These are phyloP conservation scores for Hipparchia sbordonii DNA, from an alignment of 2,888 invertebrate species.

Conservation along the genomic window DNA sequence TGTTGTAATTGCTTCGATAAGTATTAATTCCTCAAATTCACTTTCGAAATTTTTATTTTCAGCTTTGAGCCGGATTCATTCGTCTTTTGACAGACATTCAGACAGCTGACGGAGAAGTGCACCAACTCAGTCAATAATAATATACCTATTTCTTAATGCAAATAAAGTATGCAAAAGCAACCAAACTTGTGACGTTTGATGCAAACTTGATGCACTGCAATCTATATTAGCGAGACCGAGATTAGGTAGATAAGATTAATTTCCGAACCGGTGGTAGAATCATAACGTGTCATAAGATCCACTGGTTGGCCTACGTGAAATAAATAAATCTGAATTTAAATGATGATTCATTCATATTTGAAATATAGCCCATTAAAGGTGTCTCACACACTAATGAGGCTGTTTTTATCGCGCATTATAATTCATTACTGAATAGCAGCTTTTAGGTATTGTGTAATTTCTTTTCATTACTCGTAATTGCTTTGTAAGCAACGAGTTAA, in stretches of 20 bases:
- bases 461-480: not conserved
- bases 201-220: not conserved
- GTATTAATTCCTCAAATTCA: too few relatives aligned
- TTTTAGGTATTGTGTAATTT: constrained; percentile 1
- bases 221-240: constrained; percentile 11
- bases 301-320: too few relatives aligned
- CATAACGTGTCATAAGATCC: too few relatives aligned
- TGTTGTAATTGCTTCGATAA: too few relatives aligned
- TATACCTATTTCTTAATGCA: constrained; percentile 2
- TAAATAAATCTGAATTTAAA: not conserved
- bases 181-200: constrained; percentile 13
- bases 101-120: too few relatives aligned
- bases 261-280: not conserved
- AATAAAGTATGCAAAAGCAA: constrained; percentile 7
- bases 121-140: too few relatives aligned
- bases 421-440: not conserved
- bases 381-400: constrained; percentile 7
- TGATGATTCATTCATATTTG: constrained; percentile 5
- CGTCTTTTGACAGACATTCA: too few relatives aligned
- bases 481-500: not conserved
- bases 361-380: constrained; percentile 2
- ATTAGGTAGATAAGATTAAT: constrained; percentile 9
- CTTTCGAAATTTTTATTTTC: too few relatives aligned
- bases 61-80: too few relatives aligned
- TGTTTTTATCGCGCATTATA: not conserved